phyloP scores from a whole-genome alignment of 2,888 invertebrate genomes.

The Gymnoscelis rufifasciata region DNA sequence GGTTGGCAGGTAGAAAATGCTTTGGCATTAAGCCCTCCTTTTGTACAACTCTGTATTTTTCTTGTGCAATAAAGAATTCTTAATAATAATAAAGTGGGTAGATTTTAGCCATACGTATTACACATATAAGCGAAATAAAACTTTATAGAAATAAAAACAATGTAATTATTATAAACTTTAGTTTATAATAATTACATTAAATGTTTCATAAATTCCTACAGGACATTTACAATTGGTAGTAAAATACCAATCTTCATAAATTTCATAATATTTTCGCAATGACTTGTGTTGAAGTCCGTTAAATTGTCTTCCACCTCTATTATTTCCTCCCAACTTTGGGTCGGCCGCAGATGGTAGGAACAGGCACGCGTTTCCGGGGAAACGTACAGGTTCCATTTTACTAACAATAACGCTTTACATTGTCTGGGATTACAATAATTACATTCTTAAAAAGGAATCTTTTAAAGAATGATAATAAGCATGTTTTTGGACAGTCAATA shows the following conservation, averaged over 20 bases:
- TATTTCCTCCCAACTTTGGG: not conserved
- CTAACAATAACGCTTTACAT: not conserved
- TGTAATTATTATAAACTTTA: not conserved
- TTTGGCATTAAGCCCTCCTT: no score
- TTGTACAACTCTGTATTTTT: no score
- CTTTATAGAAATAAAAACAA: not conserved
- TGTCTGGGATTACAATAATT: not conserved
- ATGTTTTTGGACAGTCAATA: no score
- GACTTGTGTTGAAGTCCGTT: not conserved
- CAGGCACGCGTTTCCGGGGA: not conserved
- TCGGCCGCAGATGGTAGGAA: not conserved
- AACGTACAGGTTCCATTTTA: not conserved
- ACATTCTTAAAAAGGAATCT: no score
- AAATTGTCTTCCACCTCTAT: not conserved
- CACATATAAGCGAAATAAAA: not conserved
- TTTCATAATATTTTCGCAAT: not conserved
- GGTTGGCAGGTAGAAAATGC: not conserved
- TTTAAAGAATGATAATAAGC: no score
- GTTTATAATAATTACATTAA: no score
- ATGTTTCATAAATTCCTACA: not conserved
- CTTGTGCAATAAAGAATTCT: no score
- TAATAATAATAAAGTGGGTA: no score
- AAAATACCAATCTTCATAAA: not conserved
- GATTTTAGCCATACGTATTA: not conserved
- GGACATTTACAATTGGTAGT: not conserved